Evolutionary conservation across 2,888 invertebrate species (phyloP), one percentile per base, ranked within the genome.

Genomic region (Drosophila paramelanica): DNA sequence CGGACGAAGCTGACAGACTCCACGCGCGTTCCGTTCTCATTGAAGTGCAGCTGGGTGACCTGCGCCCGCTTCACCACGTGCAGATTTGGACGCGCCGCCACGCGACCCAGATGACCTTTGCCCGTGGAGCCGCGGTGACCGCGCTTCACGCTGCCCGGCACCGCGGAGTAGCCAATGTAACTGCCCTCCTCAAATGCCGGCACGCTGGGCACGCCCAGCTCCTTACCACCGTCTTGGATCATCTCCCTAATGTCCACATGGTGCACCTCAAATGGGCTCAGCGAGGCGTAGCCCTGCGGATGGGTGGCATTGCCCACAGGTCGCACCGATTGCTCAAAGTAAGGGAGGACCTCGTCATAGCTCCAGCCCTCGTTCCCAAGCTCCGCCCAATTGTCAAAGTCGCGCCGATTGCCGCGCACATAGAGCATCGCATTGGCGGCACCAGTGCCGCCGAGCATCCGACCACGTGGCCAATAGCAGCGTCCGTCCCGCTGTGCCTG

Each of bases 71-170:
- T 94, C 14, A 94, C 93, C 0, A 95, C 93, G 66, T 93, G 93
- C 0, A 96, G 88, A 90, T 96, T 96, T 6, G 91, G 83, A 5
- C 94, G 90, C 0, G 13, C 7, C 38, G 93, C 92, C 0, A 92
- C 91, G 7, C 93, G 93, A 90, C 67, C 92, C 91, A 97, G 91
- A 87, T 95, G 96, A 0, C 95, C 96, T 89, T 95, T 96, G 5
- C 95, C 96, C 0, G 96, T 94, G 89, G 96, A 96, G 89, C 95
- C 95, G 64, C 97, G 93, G 0, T 94, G 93, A 1, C 97, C 97
- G 53, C 95, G 93, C 36, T 94, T 92, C 6, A 93, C 58, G 0
- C 93, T 94, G 0, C 93, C 94, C 39, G 93, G 92, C 1, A 93
- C 90, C 50, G 91, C 92, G 33, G 93, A 91, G 56, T 93, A 94